Evolutionary conservation across 2,888 invertebrate genomes (phyloP), one percentile per base, ranked within the genome.

Genomic region (Zaprionus obscuricornis): DNA sequence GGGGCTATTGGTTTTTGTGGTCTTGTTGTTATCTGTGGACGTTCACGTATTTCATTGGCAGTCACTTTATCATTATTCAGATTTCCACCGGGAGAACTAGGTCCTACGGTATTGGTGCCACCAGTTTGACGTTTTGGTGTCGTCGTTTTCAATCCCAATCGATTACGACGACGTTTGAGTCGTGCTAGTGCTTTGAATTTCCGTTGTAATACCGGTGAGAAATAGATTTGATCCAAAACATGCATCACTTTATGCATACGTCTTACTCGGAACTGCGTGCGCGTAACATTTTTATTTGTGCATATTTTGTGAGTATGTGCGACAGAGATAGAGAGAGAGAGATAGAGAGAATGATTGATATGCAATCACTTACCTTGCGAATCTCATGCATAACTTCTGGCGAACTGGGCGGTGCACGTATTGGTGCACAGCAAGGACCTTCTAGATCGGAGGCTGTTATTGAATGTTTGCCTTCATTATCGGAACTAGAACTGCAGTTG

Each of bases 401-500:
- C 0, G 95, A 94, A 34, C 94, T 93, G 1, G 95, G 95, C 52
- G 95, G 95, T 10, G 93, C 94, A 13, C 90, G 89, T 64, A 91
- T 88, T 57, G 91, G 85, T 33, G 88, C 89, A 72, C 90, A 90
- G 56, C 90, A 91, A 16, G 89, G 88, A 20, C 90, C 90, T 68
- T 90, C 90, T 7, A 89, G 74, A 64, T 89, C 90, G 33, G 88
- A 87, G 33, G 85, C 77, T 8, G 73, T 71, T 70, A 88, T 81
- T 10, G 87, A 89, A 18, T 89, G 87, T 72, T 91, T 91, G 36
- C 90, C 90, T 51, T 92, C 92, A 71, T 93, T 94, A 66, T 94
- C 94, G 3, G 94, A 93, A 86, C 94, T 94, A 62, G 93, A 94
- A 31, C 94, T 94, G 3, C 94, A 94, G 75, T 95, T 95, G 3